Evolutionary conservation across 2,888 invertebrate genomes (phyloP).

Genomic region (Ochropacha duplaris): DNA sequence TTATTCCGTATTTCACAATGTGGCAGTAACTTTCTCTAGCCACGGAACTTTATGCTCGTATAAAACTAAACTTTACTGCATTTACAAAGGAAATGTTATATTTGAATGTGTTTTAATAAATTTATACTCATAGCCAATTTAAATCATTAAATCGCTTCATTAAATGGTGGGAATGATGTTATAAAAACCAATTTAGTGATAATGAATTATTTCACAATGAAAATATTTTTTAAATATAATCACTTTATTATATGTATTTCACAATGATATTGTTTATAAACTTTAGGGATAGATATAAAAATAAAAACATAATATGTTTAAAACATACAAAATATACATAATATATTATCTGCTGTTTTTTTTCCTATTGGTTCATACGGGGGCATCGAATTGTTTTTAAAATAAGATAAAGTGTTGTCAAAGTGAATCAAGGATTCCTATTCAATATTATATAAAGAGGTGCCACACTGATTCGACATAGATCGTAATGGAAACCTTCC

Average conservation of each 20-base stretch:
- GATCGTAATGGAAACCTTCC: conserved; percentile 29
- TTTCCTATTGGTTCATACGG: too few species aligned
- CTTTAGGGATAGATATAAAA: too few species aligned
- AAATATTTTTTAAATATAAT: too few species aligned
- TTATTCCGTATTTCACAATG: conserved; percentile 25
- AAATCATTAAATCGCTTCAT: neutral
- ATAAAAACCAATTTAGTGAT: neutral
- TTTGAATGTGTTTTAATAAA: neutral
- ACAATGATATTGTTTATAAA: neutral
- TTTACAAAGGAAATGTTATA: neutral
- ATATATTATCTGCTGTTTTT: too few species aligned
- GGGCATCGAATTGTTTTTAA: too few species aligned
- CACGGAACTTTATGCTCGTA: conserved; percentile 3
- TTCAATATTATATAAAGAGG: too few species aligned
- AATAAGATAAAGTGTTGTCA: neutral
- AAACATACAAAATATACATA: too few species aligned
- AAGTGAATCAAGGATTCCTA: too few species aligned
- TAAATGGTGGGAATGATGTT: neutral
- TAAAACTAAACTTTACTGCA: conserved; percentile 4
- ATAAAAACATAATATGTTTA: too few species aligned
- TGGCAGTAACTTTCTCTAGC: conserved; percentile 7
- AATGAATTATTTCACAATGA: too few species aligned
- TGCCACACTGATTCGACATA: neutral
- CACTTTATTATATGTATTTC: too few species aligned
- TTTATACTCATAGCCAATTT: neutral